Evolutionary conservation across 1,140 invertebrate species (phyloP), one percentile per base, ranked within the genome.

Genomic region (Zaprionus africanus): DNA sequence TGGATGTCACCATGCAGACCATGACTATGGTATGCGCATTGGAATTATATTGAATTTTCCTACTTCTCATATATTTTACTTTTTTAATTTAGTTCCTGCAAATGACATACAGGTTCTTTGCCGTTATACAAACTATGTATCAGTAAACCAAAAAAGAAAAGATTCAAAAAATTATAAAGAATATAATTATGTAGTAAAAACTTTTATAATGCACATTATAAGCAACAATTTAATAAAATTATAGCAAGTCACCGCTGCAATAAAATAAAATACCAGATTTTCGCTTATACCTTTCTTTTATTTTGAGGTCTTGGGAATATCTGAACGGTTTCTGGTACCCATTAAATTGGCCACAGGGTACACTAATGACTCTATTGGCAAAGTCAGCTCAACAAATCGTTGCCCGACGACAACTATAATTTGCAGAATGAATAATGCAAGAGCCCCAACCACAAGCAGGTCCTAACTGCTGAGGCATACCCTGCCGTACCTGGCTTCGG

Each of bases 1-100:
- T 88, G 12, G 49, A 56, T 7, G 43, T 90, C 1, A 88, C 87
- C 1, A 88, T 82, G 63, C 19, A 66, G n/a, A 86, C 82, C 7
- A 79, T 91, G 76, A 91, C 78, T 12, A 58, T 46, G 41, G 81
- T 81, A 57, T 34, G 61, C 56, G 5, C 1, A 7, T 31, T 0
- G 0, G 15, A 12, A 38, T 0, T 7, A 2, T 28, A 0, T 11
- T 5, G 15, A 24, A 24, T 1, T 12, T 1, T 2, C 4, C 11
- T 11, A 0, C 19, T 38, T 38, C 1, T 41, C 2, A 41, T 38
- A 34, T 34, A 11, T 15, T 11, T 38, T 24, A 34, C 34, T 34
- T n/a, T 3, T 36, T 36, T 15, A 41, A 11, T 34, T 59, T 22
- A 82, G 80, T 82, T 82, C 5, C 5, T 82, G 41, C 54, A 58